Base-by-base conservation (phyloP, 2,888 invertebrate genomes). In the Drosophila mimica region DNA sequence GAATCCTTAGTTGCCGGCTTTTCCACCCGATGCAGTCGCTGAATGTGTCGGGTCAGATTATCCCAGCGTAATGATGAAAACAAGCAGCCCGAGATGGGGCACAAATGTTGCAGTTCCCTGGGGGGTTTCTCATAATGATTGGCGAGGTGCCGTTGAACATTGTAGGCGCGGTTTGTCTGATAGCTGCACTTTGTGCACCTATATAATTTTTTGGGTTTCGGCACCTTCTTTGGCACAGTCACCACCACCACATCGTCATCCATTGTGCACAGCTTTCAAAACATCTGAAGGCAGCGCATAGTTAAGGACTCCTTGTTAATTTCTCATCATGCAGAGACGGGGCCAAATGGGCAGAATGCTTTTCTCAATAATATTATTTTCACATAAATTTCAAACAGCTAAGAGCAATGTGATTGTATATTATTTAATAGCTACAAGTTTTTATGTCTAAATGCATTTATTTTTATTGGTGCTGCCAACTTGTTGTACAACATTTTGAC, bases 51-150 rank as follows among this genome's bases (percentile, higher is more conserved):
- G 6, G n/a, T 52, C 3, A 79, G 54, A 46, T 79, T 79, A 36
- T 79, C 79, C 71, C 71, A 79, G 13, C 79, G 74, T 46, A 79
- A 1, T n/a, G 79, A 61, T 11, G 75, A 34, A 48, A 79, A 79
- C 7, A 40, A 31, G 43, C 79, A 79, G 17, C 54, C 57, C 9
- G 59, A 33, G 38, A 15, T 36, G 9, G 63, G 52, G 0, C 79
- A 79, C 9, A 79, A 51, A 25, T 79, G 71, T 20, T 75, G 79
- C 20, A 79, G 51, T 28, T 79, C 79, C 57, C 38, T 75, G 17
- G 79, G 79, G 0, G 79, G 78, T 33, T 74, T 75, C 31, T 71
- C 66, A 8, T 54, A 66, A 38, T 79, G 79, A 17, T 71, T 69
- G 30, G 25, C 53, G 0, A 75, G 13, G 49, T 79, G 79, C 8